These are phyloP conservation scores for Potamarius usumacintae DNA, from an alignment of 2,113 vertebrate genomes.

Conservation along the genomic window DNA sequence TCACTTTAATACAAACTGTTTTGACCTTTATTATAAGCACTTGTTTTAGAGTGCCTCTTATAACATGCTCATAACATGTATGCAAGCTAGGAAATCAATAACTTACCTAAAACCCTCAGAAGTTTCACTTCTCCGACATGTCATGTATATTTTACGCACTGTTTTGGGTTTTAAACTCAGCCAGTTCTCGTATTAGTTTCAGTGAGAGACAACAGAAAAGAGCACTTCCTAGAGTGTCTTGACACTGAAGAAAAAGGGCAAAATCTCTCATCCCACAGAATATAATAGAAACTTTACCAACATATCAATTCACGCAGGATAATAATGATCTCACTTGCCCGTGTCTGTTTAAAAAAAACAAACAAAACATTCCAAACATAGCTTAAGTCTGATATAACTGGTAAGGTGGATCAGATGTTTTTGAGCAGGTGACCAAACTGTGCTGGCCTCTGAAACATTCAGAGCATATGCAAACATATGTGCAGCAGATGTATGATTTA, in stretches of 20 bases:
- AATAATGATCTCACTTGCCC: background rate
- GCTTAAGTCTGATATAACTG: background rate
- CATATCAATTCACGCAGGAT: background rate
- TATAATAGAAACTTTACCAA: background rate
- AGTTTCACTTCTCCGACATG: background rate
- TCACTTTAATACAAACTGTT: background rate
- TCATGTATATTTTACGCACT: background rate
- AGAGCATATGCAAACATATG: no score
- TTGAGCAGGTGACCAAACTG: background rate
- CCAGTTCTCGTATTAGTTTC: background rate
- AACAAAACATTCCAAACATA: no score
- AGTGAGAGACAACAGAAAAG: background rate
- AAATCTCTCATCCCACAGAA: background rate
- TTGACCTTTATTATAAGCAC: background rate
- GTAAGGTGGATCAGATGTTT: background rate
- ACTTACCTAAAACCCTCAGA: background rate
- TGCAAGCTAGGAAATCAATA: background rate
- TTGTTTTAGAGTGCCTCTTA: background rate
- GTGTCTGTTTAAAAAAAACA: background rate
- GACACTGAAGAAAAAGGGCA: background rate
- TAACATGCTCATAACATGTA: no score
- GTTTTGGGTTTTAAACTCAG: background rate
- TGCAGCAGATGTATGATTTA: conserved; percentile 51
- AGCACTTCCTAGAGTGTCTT: background rate
- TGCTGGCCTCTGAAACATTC: background rate